A percentile compares a stretch with the other conserved stretches of the same genome.
Evolutionary conservation across 2,797 vertebrate genomes (phyloP).

Genomic region (Cheirogaleus major): DNA sequence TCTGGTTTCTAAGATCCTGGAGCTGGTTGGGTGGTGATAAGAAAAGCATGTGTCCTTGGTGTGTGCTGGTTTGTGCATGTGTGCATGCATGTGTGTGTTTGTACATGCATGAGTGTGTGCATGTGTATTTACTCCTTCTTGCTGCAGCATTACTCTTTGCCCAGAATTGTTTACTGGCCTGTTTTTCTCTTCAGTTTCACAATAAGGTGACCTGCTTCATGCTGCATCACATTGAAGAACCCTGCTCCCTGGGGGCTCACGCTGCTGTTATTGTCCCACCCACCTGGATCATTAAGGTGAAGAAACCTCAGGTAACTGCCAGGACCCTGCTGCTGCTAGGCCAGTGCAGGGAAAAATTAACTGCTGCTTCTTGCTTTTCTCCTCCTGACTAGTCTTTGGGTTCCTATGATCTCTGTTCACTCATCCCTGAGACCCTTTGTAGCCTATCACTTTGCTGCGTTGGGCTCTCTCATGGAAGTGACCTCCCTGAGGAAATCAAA

Average conservation of each 20-base stretch:
- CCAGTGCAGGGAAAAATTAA: constrained; percentile 66
- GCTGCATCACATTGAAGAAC: constrained; percentile 99
- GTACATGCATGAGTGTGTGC: not conserved
- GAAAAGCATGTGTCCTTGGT: not conserved
- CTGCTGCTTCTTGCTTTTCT: constrained; percentile 54
- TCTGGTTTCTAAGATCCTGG: not conserved
- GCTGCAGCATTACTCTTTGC: not conserved
- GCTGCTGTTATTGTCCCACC: constrained; percentile 98
- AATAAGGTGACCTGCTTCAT: constrained; percentile 99
- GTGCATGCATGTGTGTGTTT: not conserved
- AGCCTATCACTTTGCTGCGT: not conserved
- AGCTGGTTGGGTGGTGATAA: not conserved
- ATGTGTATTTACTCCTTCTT: not conserved
- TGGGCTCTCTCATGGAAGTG: constrained; percentile 52
- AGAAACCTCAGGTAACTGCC: constrained; percentile 97
- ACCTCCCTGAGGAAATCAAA: not conserved
- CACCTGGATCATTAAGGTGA: constrained; percentile 99
- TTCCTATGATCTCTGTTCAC: not conserved
- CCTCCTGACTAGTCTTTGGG: constrained; percentile 40
- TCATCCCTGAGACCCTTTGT: constrained; percentile 15
- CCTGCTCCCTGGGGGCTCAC: constrained; percentile 97
- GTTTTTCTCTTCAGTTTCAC: constrained; percentile 91
- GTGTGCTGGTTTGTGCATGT: too few relatives aligned
- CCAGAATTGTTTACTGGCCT: constrained; percentile 33
- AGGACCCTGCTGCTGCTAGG: constrained; percentile 80